phyloP scores from a whole-genome alignment of 2,113 vertebrate genomes.

The Choloepus hoffmanni region DNA sequence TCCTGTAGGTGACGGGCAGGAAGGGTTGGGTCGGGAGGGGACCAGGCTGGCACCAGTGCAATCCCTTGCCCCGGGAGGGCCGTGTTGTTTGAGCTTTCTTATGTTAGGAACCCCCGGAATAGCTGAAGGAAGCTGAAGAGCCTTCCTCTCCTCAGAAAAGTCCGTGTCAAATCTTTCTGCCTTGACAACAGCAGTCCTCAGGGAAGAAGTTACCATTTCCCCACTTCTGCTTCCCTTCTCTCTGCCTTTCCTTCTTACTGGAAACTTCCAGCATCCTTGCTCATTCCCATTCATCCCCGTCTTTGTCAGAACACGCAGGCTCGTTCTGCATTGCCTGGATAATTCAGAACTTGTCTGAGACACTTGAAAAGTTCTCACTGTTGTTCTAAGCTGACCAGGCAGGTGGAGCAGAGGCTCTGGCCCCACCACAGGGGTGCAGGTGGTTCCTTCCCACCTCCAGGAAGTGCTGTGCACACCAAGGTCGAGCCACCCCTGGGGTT shows the following conservation, averaged over 20 bases:
- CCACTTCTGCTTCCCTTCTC: not conserved
- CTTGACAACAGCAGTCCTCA: not conserved
- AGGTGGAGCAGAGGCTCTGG: not conserved
- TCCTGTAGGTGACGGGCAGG: not conserved
- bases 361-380: not conserved
- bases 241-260: not conserved
- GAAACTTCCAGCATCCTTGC: accelerated
- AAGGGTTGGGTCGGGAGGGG: not conserved
- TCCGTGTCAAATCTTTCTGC: too few species aligned
- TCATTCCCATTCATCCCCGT: not conserved
- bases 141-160: not conserved
- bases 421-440: not conserved
- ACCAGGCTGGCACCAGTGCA: not conserved
- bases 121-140: not conserved
- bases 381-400: too few species aligned
- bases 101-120: not conserved
- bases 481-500: too few species aligned
- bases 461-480: too few species aligned
- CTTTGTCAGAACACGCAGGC: not conserved
- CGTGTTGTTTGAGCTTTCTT: not conserved
- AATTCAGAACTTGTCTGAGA: not conserved
- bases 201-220: not conserved
- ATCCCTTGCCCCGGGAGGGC: not conserved
- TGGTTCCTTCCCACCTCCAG: not conserved
- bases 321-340: not conserved